Evolutionary conservation across 1,140 invertebrate genomes (phyloP).

Genomic region (Calliopsis andreniformis): DNA sequence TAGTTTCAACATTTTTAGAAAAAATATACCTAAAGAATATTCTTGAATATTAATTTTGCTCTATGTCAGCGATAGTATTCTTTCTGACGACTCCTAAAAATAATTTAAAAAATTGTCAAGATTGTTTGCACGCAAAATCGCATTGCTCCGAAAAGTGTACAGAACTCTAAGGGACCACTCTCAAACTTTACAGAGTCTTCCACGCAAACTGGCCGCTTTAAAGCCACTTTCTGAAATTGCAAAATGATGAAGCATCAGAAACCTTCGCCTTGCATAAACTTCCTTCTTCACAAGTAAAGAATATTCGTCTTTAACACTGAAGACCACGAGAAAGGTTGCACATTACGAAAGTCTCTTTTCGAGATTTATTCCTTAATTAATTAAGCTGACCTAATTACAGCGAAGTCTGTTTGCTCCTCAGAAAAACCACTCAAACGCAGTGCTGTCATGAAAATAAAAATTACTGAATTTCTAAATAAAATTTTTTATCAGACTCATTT

Average conservation of each 20-base stretch:
- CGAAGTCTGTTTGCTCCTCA: too few species aligned
- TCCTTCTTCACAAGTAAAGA: slow-evolving; percentile 35
- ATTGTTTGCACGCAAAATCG: slow-evolving; percentile 45
- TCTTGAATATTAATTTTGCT: background rate
- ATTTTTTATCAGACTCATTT: too few species aligned
- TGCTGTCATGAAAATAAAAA: too few species aligned
- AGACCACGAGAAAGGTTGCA: background rate
- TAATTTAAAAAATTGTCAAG: slow-evolving; percentile 26
- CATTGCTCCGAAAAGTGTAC: slow-evolving; percentile 14
- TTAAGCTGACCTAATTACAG: background rate
- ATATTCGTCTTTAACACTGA: slow-evolving; percentile 36
- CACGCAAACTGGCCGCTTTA: slow-evolving; percentile 37
- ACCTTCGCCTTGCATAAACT: slow-evolving; percentile 19
- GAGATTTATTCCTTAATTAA: background rate
- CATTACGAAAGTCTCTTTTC: background rate
- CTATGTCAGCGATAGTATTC: too few species aligned
- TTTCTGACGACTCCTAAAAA: background rate
- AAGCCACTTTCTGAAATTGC: slow-evolving; percentile 40
- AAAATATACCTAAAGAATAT: too few species aligned
- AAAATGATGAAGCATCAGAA: slow-evolving; percentile 33
- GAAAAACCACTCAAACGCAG: too few species aligned
- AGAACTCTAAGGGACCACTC: slow-evolving; percentile 27
- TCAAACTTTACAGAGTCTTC: slow-evolving; percentile 25
- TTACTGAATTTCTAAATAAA: too few species aligned
- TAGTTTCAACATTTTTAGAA: too few species aligned